Evolutionary conservation across 2,113 vertebrate genomes (phyloP).

Genomic region (Strix aluco): DNA sequence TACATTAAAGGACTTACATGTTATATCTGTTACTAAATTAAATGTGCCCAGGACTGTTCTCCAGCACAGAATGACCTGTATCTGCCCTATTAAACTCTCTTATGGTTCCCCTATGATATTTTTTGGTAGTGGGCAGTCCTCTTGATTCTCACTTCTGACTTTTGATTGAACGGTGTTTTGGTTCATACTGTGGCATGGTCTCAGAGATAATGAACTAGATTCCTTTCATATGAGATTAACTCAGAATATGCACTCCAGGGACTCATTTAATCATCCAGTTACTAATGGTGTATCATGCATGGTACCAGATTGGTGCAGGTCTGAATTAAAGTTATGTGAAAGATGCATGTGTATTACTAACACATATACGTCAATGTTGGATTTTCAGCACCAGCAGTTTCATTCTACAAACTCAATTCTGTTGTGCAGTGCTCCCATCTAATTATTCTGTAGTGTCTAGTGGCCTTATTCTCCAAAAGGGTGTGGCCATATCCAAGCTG

Average conservation of each 20-base stretch:
- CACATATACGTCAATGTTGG: fast-evolving
- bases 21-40: neutral
- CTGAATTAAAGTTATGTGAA: neutral
- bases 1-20: neutral
- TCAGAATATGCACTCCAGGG: neutral
- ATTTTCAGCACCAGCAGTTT: neutral
- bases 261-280: neutral
- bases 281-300: neutral
- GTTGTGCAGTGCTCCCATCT: neutral
- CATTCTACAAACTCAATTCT: neutral
- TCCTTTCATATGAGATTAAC: neutral
- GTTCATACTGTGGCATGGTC: neutral
- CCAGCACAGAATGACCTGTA: neutral
- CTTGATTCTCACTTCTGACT: neutral
- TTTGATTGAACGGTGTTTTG: neutral
- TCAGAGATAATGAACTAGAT: neutral
- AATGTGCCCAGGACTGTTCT: neutral
- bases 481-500: neutral
- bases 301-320: neutral
- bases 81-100: neutral
- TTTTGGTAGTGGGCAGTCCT: neutral
- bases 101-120: neutral
- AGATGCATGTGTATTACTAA: neutral
- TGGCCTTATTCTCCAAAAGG: neutral
- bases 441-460: neutral